Percentiles rank a stretch among this genome's conserved stretches.
These are phyloP conservation scores for Papilio gigon DNA, from an alignment of 2,888 invertebrate genomes.

Conservation along the genomic window DNA sequence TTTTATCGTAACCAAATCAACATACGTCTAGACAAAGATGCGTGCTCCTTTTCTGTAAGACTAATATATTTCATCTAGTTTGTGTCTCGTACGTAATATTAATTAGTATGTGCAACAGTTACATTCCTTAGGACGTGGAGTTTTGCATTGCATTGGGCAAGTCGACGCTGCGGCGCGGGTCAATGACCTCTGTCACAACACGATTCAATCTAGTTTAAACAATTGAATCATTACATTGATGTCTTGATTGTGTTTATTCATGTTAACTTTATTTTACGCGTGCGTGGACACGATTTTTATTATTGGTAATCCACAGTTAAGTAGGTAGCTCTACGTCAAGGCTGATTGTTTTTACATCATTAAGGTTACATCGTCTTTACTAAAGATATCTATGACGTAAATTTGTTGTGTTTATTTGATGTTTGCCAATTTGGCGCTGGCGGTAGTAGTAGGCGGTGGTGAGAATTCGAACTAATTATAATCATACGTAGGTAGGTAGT, in stretches of 20 bases:
- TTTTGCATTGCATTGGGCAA: conserved; percentile 26
- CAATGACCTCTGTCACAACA: conserved; percentile 20
- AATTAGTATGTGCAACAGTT: background rate
- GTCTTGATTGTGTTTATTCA: background rate
- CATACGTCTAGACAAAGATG: too few relatives aligned
- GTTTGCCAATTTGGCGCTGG: too few relatives aligned
- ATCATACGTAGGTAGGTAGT: too few relatives aligned
- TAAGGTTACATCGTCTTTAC: background rate
- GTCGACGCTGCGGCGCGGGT: conserved; percentile 16
- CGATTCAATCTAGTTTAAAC: background rate
- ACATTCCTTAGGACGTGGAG: background rate
- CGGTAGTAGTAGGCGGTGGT: too few relatives aligned
- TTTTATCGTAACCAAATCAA: too few relatives aligned
- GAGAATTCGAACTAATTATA: too few relatives aligned
- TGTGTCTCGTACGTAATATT: background rate
- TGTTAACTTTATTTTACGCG: background rate
- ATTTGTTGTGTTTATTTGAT: too few relatives aligned
- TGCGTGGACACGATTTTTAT: background rate
- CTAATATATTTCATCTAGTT: background rate
- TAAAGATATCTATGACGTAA: too few relatives aligned
- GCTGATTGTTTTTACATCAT: background rate
- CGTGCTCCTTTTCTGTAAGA: too few relatives aligned
- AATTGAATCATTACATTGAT: background rate
- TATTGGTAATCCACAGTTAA: background rate
- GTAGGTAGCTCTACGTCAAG: background rate